A percentile compares a stretch with the other conserved stretches of the same genome.
Evolutionary conservation across 2,113 vertebrate genomes (phyloP).

Genomic region (Gymnocephalus cernua): DNA sequence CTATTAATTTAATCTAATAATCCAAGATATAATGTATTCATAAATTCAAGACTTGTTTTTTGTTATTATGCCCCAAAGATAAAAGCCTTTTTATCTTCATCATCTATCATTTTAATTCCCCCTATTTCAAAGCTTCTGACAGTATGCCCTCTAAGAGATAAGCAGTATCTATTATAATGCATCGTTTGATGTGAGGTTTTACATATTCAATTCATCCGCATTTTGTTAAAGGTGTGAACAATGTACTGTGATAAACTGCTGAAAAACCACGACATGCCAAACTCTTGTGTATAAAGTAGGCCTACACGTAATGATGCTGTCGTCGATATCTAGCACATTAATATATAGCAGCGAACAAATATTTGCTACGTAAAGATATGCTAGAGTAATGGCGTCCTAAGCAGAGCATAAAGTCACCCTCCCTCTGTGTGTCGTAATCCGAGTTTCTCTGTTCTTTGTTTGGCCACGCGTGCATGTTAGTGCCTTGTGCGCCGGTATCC

Average conservation of each 20-base stretch:
- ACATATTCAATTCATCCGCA: background rate
- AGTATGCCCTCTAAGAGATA: background rate
- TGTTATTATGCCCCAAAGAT: conserved; percentile 1
- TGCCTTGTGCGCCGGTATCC: too few relatives aligned
- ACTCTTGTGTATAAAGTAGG: background rate
- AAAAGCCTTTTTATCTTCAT: background rate
- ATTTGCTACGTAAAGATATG: too few relatives aligned
- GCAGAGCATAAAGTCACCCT: too few relatives aligned
- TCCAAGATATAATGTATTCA: background rate
- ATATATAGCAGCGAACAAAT: too few relatives aligned
- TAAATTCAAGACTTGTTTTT: background rate
- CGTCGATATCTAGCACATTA: too few relatives aligned
- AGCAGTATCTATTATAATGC: background rate
- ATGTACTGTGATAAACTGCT: background rate
- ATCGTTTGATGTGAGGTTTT: background rate
- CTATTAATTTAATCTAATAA: too few relatives aligned
- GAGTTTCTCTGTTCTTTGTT: too few relatives aligned
- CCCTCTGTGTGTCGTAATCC: too few relatives aligned
- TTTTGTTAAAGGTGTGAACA: conserved; percentile 3
- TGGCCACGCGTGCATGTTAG: too few relatives aligned
- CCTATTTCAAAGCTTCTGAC: background rate
- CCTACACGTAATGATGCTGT: too few relatives aligned
- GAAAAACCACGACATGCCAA: background rate
- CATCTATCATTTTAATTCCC: background rate
- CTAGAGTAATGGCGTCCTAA: too few relatives aligned